Evolutionary conservation across 1,140 invertebrate genomes (phyloP).

Genomic region (Drosophila rufa): DNA sequence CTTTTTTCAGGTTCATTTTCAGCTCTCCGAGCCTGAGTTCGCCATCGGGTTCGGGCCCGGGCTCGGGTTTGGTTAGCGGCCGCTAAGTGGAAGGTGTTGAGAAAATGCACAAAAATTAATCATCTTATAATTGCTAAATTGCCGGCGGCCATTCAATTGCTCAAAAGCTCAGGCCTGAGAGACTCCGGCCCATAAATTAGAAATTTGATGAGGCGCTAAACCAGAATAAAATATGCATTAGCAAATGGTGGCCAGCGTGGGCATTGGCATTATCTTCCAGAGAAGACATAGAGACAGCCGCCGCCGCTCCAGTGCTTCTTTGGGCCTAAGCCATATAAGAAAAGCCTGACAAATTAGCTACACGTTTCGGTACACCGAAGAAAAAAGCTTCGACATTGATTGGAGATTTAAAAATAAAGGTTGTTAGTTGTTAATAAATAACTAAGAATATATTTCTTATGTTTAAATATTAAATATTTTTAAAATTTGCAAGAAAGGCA

Average conservation of each 20-base stretch:
- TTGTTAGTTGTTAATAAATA: too few species aligned
- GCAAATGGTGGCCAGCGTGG: conserved; percentile 48
- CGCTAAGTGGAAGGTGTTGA: conserved; percentile 81
- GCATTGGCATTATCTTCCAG: conserved; percentile 11
- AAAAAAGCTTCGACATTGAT: neutral
- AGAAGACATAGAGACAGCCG: neutral
- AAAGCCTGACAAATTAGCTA: conserved; percentile 44
- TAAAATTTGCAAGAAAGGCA: neutral
- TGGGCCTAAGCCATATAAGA: conserved; percentile 24
- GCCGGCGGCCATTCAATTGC: conserved; percentile 57
- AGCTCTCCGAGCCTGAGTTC: conserved; percentile 1
- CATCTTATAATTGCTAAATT: conserved; percentile 83
- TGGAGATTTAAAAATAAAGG: too few species aligned
- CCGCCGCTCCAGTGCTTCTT: neutral
- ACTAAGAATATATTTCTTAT: too few species aligned
- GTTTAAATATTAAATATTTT: neutral
- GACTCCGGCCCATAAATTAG: conserved; percentile 51
- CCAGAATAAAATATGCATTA: conserved; percentile 49
- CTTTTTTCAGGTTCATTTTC: conserved; percentile 11
- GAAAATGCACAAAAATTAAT: conserved; percentile 83
- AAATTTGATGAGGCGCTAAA: conserved; percentile 61
- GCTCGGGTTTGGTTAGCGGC: conserved; percentile 38
- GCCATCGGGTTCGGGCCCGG: conserved; percentile 11
- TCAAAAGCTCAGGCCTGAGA: conserved; percentile 32
- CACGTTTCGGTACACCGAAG: conserved; percentile 20